Evolutionary conservation across 2,888 invertebrate species (phyloP).

Genomic region (Cremastinae sp.): DNA sequence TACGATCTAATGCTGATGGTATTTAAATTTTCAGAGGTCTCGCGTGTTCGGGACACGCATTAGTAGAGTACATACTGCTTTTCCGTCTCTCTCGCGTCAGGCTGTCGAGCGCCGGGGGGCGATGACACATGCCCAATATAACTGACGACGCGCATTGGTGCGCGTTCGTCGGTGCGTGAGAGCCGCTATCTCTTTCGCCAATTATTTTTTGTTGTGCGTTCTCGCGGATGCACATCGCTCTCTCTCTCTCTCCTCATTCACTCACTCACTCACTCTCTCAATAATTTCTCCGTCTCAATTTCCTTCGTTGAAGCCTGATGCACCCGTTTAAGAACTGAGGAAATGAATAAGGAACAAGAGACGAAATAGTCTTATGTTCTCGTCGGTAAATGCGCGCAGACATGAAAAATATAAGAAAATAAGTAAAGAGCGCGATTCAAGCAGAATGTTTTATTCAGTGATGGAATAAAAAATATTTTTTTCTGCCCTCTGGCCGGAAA

Average conservation of each 20-base stretch:
- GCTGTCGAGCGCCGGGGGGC: slow-evolving; percentile 65
- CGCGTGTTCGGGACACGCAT: slow-evolving; percentile 72
- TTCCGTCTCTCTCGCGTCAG: slow-evolving; percentile 16
- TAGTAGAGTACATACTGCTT: slow-evolving; percentile 50
- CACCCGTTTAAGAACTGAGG: slow-evolving; percentile 1
- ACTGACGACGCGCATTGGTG: slow-evolving; percentile 65
- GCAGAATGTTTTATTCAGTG: too few relatives aligned
- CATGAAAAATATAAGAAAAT: too few relatives aligned
- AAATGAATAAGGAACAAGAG: neutral
- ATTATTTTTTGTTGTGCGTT: slow-evolving; percentile 26
- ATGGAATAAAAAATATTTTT: too few relatives aligned
- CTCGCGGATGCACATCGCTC: slow-evolving; percentile 58
- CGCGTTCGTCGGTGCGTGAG: slow-evolving; percentile 61
- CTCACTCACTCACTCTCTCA: slow-evolving; percentile 1
- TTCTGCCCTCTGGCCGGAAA: too few relatives aligned
- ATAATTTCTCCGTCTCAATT: neutral
- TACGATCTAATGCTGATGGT: slow-evolving; percentile 43
- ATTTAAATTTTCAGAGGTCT: slow-evolving; percentile 63
- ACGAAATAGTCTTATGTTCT: slow-evolving; percentile 17
- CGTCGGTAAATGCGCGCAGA: too few relatives aligned
- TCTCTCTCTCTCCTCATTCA: too few relatives aligned
- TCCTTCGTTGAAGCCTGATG: slow-evolving; percentile 4
- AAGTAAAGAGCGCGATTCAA: too few relatives aligned
- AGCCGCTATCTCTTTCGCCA: slow-evolving; percentile 41
- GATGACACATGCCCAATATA: slow-evolving; percentile 77